phyloP scores from a whole-genome alignment of 2,888 invertebrate genomes.

The Epirrhoe tristata region DNA sequence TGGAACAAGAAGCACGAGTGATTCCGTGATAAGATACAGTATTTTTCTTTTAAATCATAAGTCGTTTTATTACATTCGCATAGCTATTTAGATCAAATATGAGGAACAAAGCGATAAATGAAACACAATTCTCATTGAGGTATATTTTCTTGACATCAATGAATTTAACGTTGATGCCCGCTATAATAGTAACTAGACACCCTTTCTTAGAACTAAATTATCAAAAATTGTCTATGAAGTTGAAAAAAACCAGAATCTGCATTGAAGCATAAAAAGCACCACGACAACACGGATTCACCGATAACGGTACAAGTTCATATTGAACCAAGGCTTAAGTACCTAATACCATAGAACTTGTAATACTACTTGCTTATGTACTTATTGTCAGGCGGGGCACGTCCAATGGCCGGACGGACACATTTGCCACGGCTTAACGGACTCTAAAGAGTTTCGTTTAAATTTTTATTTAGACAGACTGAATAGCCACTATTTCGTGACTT shows the following conservation, averaged over 20 bases:
- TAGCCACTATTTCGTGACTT: not conserved
- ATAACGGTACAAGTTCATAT: not conserved
- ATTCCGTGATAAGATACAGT: not conserved
- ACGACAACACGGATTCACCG: not conserved
- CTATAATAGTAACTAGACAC: not conserved
- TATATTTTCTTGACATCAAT: not conserved
- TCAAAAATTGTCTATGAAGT: not conserved
- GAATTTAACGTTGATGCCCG: not conserved
- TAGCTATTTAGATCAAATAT: not conserved
- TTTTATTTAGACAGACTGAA: constrained; percentile 18
- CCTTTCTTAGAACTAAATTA: too few species aligned
- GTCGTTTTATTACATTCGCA: not conserved
- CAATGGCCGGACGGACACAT: constrained; percentile 58
- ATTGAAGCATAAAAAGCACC: not conserved
- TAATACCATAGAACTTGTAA: constrained; percentile 24
- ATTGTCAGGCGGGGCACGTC: constrained; percentile 65
- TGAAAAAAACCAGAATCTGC: not conserved
- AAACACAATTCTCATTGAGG: not conserved
- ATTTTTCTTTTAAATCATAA: not conserved
- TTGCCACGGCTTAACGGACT: constrained; percentile 56
- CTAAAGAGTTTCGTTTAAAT: constrained; percentile 38
- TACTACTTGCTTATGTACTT: constrained; percentile 55
- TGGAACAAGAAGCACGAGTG: constrained; percentile 8
- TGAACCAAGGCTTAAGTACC: not conserved
- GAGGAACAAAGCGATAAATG: not conserved